These are phyloP conservation scores for Neomonachus schauinslandi DNA, from an alignment of 2,113 vertebrate species.

Conservation along the genomic window DNA sequence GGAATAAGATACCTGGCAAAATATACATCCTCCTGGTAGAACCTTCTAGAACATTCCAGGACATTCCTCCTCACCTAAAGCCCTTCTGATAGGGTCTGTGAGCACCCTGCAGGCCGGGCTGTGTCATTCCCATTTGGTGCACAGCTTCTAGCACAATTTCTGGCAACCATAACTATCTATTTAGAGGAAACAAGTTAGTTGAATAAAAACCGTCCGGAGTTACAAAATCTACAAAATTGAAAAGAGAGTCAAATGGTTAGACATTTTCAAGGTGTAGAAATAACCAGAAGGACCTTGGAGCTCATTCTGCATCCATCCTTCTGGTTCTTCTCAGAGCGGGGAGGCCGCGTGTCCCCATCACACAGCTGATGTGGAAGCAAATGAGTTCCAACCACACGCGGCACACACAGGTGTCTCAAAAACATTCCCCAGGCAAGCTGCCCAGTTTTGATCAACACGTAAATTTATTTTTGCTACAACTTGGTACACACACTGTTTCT, in stretches of 20 bases:
- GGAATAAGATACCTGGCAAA: neutral
- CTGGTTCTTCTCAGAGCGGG: neutral
- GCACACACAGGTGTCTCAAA: neutral
- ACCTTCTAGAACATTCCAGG: rapidly evolving
- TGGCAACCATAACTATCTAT: neutral
- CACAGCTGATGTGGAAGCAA: neutral
- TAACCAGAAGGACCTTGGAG: neutral
- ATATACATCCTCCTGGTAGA: neutral
- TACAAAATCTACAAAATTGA: neutral
- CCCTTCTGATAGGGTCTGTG: neutral
- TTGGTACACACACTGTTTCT: neutral
- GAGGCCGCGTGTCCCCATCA: rapidly evolving
- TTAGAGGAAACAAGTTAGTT: neutral
- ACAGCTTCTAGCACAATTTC: neutral
- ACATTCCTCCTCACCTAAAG: neutral
- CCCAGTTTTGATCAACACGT: neutral
- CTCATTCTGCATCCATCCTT: rapidly evolving
- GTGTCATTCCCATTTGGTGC: rapidly evolving
- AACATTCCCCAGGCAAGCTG: neutral
- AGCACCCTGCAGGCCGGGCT: neutral
- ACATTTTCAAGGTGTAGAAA: neutral
- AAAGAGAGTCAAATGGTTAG: neutral
- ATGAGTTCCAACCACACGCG: neutral
- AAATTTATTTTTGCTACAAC: neutral
- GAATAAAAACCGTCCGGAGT: neutral